Evolutionary conservation across 1,140 invertebrate species (phyloP), one percentile per base, ranked within the genome.

Genomic region (Pentalonia nigronervosa): DNA sequence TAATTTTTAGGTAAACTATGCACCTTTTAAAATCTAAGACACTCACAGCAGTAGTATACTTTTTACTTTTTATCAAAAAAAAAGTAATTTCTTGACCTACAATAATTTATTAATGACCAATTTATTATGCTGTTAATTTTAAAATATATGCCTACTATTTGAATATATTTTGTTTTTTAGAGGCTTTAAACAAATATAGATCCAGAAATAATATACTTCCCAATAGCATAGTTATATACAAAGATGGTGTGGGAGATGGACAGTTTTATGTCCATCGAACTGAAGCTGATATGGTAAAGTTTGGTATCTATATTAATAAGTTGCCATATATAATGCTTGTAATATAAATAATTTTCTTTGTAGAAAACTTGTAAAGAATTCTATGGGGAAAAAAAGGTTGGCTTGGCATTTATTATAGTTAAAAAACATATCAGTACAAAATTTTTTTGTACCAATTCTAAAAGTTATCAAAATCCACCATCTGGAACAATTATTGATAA

Each of bases 401-500:
- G 53, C 9, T 47, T 94, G 94, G 96, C 96, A 0, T 98, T 98
- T 94, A 96, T 98, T 25, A 95, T 97, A 7, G 97, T 97, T 0
- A 96, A 96, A 0, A 97, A 97, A 99, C 94, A 95, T 1, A 97
- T 97, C 21, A 97, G 97, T 94, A 97, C 97, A 0, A 95, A 97
- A 2, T 95, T 97, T 34, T 97, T 97, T 30, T 20, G 45, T 94
- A 88, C 21, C 11, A 34, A 1, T 23, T 14, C 9, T 41, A 95
- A 45, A 45, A 67, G n/a, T n/a, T 14, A 94, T 93, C 0, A 94
- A 1, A 99, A 99, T 95, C 98, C 98, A 0, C 95, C 95, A 4
- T 97, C 98, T 1, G 98, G 98, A 34, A 98, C 98, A 0, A 96
- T 99, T 23, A 96, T 98, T 1, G 98, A 99, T 95, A 97, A 98